These are phyloP conservation scores for Phaonia tiefii DNA, from an alignment of 2,888 invertebrate species.

Conservation along the genomic window DNA sequence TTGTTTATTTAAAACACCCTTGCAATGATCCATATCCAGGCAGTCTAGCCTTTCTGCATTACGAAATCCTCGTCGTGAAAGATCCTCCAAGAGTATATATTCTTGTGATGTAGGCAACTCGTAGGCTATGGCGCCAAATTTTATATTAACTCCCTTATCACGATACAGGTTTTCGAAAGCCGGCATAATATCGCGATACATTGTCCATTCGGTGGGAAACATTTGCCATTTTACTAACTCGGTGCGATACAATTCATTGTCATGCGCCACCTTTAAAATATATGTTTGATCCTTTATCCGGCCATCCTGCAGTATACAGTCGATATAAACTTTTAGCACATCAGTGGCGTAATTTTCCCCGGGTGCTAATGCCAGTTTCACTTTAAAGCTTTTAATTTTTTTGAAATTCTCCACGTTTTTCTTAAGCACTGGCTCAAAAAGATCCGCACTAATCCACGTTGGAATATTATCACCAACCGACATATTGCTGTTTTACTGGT, in stretches of 20 bases:
- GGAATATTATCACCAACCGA: conserved; percentile 62
- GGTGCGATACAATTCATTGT: conserved; percentile 58
- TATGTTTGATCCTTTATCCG: conserved; percentile 65
- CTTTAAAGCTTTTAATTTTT: conserved; percentile 69
- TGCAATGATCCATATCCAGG: conserved; percentile 72
- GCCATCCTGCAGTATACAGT: conserved; percentile 62
- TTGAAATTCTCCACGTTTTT: conserved; percentile 67
- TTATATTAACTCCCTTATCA: conserved; percentile 68
- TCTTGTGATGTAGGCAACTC: conserved; percentile 65
- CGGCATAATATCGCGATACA: conserved; percentile 72
- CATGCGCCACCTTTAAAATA: conserved; percentile 71
- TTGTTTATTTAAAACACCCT: conserved; percentile 73
- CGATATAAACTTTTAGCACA: conserved; percentile 72
- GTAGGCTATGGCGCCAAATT: conserved; percentile 69
- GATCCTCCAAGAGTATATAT: conserved; percentile 73
- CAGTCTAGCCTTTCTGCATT: conserved; percentile 72
- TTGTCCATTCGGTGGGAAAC: conserved; percentile 71
- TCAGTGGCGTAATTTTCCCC: conserved; percentile 76
- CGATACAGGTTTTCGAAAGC: conserved; percentile 72
- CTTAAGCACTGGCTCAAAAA: conserved; percentile 70
- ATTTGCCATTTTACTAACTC: conserved; percentile 68
- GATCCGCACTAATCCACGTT: conserved; percentile 71
- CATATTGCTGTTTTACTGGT: too few species aligned
- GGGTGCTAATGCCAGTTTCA: conserved; percentile 68
- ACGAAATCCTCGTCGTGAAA: conserved; percentile 70